Evolutionary conservation across 2,113 vertebrate species (phyloP).

Genomic region (Tachysurus vachellii): DNA sequence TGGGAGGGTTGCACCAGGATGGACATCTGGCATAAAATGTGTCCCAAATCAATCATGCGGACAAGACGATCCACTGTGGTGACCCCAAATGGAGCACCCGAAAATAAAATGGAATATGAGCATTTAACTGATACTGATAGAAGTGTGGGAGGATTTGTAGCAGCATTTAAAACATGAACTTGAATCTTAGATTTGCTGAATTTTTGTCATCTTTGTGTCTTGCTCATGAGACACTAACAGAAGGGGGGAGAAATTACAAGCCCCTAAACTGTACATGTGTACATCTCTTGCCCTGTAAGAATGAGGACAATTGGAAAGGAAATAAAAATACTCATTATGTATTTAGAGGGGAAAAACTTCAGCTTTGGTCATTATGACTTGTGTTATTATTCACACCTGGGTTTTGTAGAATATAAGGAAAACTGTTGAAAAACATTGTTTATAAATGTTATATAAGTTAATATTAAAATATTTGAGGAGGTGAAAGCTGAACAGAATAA

Average conservation of each 20-base stretch:
- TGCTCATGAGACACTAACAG: not conserved
- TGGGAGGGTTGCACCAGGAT: too few relatives aligned
- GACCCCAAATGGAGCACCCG: too few relatives aligned
- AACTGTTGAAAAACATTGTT: not conserved
- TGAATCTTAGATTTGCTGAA: too few relatives aligned
- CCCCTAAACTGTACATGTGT: not conserved
- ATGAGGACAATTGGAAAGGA: not conserved
- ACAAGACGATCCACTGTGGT: too few relatives aligned
- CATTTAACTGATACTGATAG: not conserved
- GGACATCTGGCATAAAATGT: too few relatives aligned
- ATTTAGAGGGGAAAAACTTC: not conserved
- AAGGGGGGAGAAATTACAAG: not conserved
- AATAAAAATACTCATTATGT: not conserved
- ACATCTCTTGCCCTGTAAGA: not conserved
- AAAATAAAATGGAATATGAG: not conserved
- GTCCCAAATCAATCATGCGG: too few relatives aligned
- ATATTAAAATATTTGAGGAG: not conserved
- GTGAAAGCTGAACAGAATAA: not conserved
- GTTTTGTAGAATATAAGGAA: not conserved
- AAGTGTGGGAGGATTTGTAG: not conserved
- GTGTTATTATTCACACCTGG: not conserved
- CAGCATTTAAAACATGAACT: too few relatives aligned
- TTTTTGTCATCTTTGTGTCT: not conserved
- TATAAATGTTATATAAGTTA: not conserved
- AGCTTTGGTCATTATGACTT: not conserved